Conservation (phyloP, 2,888 invertebrate species). For the Timema podura region DNA sequence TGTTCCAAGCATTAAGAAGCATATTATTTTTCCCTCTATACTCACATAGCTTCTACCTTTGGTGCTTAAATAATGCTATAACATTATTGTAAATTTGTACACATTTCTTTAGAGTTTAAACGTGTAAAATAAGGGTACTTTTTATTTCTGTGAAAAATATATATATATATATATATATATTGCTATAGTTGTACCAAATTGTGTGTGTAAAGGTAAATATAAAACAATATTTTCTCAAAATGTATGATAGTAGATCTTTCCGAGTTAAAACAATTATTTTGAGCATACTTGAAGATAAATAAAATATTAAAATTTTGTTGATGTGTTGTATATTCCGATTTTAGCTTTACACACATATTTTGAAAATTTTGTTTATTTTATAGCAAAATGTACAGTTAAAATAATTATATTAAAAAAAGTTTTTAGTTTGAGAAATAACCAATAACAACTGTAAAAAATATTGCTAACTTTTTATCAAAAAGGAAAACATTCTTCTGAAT, state of each 20-base stretch:
- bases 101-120: conserved; percentile 16
- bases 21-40: conserved; percentile 22
- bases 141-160: conserved; percentile 9
- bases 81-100: conserved; percentile 17
- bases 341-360: conserved; percentile 14
- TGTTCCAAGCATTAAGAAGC: background rate
- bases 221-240: conserved; percentile 6
- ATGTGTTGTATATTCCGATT: background rate
- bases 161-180: conserved; percentile 1
- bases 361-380: conserved; percentile 11
- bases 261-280: no score
- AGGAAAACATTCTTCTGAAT: no score
- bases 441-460: background rate
- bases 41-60: conserved; percentile 26
- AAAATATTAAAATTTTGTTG: no score
- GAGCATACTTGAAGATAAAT: no score
- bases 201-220: conserved; percentile 11
- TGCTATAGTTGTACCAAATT: background rate
- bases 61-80: conserved; percentile 26
- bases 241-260: no score
- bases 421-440: conserved; percentile 12
- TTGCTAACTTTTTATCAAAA: background rate
- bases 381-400: conserved; percentile 11
- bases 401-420: conserved; percentile 14
- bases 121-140: conserved; percentile 14